Evolutionary conservation across 2,797 vertebrate species (phyloP).

Genomic region (Gila robusta): DNA sequence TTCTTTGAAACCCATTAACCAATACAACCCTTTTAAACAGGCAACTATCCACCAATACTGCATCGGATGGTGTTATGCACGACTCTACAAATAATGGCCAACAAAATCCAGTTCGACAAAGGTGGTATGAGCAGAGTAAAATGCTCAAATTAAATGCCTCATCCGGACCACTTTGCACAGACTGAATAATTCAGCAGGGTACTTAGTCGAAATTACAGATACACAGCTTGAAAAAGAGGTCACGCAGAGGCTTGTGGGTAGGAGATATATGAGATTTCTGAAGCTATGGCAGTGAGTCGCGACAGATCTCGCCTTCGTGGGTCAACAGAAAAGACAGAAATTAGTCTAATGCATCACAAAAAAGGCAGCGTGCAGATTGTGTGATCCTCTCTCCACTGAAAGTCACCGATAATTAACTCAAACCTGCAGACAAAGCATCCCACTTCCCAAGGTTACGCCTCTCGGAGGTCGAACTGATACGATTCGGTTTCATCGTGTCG

Average conservation of each 20-base stretch:
- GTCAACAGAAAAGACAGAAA: slow-evolving; percentile 54
- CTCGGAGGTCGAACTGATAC: slow-evolving; percentile 51
- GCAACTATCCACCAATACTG: slow-evolving; percentile 50
- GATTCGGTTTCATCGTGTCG: slow-evolving; percentile 48
- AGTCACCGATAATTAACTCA: slow-evolving; percentile 57
- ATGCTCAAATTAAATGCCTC: slow-evolving; percentile 71
- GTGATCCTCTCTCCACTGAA: slow-evolving; percentile 35
- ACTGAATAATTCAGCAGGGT: slow-evolving; percentile 70
- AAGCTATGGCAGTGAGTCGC: slow-evolving; percentile 42
- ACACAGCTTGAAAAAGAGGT: slow-evolving; percentile 38
- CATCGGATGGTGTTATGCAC: slow-evolving; percentile 45
- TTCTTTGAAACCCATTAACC: slow-evolving; percentile 77
- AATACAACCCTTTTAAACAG: slow-evolving; percentile 53
- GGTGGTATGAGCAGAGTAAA: slow-evolving; percentile 56
- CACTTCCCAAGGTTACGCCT: slow-evolving; percentile 44
- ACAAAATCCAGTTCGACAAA: slow-evolving; percentile 46
- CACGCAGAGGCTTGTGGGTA: slow-evolving; percentile 38
- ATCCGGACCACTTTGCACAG: slow-evolving; percentile 64
- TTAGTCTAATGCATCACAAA: slow-evolving; percentile 54
- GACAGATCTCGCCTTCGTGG: slow-evolving; percentile 27
- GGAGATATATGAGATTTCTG: slow-evolving; percentile 34
- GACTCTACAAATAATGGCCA: slow-evolving; percentile 20
- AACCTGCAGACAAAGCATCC: slow-evolving; percentile 50
- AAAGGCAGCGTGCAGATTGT: neutral
- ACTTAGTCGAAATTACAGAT: slow-evolving; percentile 49